Evolutionary conservation across 2,797 vertebrate species (phyloP), one percentile per base, ranked within the genome.

Genomic region (Prionace glauca): DNA sequence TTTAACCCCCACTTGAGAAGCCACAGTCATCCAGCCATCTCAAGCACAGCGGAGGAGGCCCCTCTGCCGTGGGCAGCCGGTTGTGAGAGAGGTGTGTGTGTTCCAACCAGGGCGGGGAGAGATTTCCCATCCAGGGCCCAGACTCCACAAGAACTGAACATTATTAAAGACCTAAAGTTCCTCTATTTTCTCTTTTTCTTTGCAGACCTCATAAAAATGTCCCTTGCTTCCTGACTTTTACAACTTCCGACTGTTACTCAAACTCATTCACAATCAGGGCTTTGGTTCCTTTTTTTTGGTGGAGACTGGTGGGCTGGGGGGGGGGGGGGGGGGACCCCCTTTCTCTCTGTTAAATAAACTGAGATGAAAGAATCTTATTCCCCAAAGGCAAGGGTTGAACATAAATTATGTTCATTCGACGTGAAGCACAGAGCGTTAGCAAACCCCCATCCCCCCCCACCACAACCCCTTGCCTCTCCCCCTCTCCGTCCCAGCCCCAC

Each of bases 161-260:
- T 94, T 50, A 71, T 71, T 71, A 94, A 36, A 94, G 65, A 36
- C 69, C 72, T 18, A 65, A 45, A 36, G 36, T 94, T 94, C 92
- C 92, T 71, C 36, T 94, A 71, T 71, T 20, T 90, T 90, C 86
- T 65, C 8, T 65, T 65, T 65, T 69, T 72, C 71, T 45, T 10
- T 36, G 24, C 65, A 69, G 65, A 45, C 36, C 92, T 41, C 67
- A 71, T 94, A 71, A 69, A 94, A 94, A 94, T 29, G 92, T 32
- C 92, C 65, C 91, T 36, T 26, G 69, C 67, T 41, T 94, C 92
- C 92, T 94, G 36, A 94, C 10, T 36, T 71, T 94, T 94, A 94
- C 92, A 94, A 94, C 92, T 94, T 94, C 65, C 65, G 69, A 71
- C 71, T 71, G 22, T 71, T 72, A 41, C 92, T 71, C 65, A 45